Percentiles rank a stretch among this genome's conserved stretches.
These are phyloP conservation scores for Ernsta delagoae DNA, from an alignment of 2,888 invertebrate species.

Conservation along the genomic window DNA sequence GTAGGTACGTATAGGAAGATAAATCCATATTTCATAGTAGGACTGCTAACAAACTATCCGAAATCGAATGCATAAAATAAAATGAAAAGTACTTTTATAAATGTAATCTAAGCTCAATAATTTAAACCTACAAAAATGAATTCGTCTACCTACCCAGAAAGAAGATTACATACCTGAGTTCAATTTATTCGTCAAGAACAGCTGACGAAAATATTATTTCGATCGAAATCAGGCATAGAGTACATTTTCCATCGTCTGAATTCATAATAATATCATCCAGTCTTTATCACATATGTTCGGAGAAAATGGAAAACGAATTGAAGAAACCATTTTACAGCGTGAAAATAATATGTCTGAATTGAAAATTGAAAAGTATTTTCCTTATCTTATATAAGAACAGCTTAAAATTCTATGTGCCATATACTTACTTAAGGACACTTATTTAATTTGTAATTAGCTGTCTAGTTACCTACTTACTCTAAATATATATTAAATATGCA, in stretches of 20 bases:
- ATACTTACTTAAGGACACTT: too few relatives aligned
- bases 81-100: too few relatives aligned
- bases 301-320: not conserved
- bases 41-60: too few relatives aligned
- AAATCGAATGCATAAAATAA: too few relatives aligned
- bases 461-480: too few relatives aligned
- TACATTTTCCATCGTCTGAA: conserved; percentile 16
- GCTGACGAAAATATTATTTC: conserved; percentile 42
- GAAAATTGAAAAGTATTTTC: too few relatives aligned
- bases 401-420: too few relatives aligned
- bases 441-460: too few relatives aligned
- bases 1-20: too few relatives aligned
- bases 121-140: not conserved
- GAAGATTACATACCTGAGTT: conserved; percentile 36
- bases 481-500: too few relatives aligned
- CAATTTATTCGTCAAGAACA: conserved; percentile 41
- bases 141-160: conserved; percentile 5
- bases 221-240: conserved; percentile 40
- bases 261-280: conserved; percentile 12
- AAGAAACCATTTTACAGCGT: conserved; percentile 8
- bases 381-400: too few relatives aligned
- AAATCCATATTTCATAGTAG: too few relatives aligned
- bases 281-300: conserved; percentile 6
- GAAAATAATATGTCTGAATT: not conserved
- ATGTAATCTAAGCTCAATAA: not conserved